Conservation (phyloP, 2,797 vertebrate genomes). For the Hydrolagus colliei region DNA sequence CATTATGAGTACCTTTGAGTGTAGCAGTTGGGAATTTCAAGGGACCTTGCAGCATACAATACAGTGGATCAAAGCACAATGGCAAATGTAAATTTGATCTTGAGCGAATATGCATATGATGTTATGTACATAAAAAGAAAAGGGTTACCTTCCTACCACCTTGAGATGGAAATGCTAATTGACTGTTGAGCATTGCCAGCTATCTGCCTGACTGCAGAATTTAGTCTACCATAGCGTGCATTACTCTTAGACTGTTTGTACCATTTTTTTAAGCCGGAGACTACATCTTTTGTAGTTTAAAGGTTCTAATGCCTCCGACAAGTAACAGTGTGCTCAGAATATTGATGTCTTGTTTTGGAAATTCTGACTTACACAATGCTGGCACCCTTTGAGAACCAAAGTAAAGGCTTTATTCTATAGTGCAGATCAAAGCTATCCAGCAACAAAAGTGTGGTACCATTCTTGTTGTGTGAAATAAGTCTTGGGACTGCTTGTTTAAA, state of each 20-base stretch:
- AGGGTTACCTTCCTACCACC: background rate
- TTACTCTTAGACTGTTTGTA: background rate
- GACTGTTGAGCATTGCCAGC: background rate
- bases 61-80: constrained; percentile 2
- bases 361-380: background rate
- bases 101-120: background rate
- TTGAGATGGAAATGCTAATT: background rate
- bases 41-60: background rate
- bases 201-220: background rate
- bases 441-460: background rate
- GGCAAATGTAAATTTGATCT: constrained; percentile 15
- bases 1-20: background rate
- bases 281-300: background rate
- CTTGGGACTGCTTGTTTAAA: background rate
- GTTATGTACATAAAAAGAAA: too few species aligned
- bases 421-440: background rate
- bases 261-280: background rate
- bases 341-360: background rate
- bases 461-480: background rate
- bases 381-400: background rate
- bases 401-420: background rate
- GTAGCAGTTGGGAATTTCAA: background rate
- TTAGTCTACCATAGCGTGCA: background rate
- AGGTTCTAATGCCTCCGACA: background rate
- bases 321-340: background rate